Evolutionary conservation across 2,113 vertebrate species (phyloP).

Genomic region (Mesocricetus auratus): DNA sequence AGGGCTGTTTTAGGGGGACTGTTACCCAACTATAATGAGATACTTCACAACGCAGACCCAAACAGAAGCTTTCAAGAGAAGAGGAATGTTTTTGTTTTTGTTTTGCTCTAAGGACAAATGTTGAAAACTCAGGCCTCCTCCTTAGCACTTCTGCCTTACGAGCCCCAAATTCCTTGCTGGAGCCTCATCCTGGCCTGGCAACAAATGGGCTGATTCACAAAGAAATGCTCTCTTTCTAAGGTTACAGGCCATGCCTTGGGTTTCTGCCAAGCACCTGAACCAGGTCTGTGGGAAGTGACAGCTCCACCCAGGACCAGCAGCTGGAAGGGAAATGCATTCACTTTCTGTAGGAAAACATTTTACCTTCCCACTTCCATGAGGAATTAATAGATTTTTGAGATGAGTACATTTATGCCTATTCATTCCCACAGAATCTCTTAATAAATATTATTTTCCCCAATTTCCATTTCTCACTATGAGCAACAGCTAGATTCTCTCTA

Average conservation of each 20-base stretch:
- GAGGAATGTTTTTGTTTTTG: no score
- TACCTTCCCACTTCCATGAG: conserved; percentile 22
- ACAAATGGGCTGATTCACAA: neutral
- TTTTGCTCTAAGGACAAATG: neutral
- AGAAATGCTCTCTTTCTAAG: conserved; percentile 8
- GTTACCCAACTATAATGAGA: neutral
- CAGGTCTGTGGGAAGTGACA: neutral
- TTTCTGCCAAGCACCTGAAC: neutral
- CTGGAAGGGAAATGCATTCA: neutral
- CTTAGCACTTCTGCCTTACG: neutral
- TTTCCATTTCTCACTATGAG: conserved; percentile 23
- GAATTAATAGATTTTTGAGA: conserved; percentile 20
- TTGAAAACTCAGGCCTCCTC: neutral
- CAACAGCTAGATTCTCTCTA: neutral
- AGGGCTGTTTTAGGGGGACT: neutral
- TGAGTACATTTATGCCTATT: conserved; percentile 8
- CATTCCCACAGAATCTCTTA: conserved; percentile 13
- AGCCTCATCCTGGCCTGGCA: neutral
- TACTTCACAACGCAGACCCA: conserved; percentile 1
- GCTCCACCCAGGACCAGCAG: neutral
- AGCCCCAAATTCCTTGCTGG: neutral
- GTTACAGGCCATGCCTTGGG: neutral
- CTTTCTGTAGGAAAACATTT: conserved; percentile 11
- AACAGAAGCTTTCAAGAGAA: conserved; percentile 12
- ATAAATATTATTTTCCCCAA: conserved; percentile 38